Evolutionary conservation across 2,113 vertebrate genomes (phyloP).

Genomic region (Narcine bancroftii): DNA sequence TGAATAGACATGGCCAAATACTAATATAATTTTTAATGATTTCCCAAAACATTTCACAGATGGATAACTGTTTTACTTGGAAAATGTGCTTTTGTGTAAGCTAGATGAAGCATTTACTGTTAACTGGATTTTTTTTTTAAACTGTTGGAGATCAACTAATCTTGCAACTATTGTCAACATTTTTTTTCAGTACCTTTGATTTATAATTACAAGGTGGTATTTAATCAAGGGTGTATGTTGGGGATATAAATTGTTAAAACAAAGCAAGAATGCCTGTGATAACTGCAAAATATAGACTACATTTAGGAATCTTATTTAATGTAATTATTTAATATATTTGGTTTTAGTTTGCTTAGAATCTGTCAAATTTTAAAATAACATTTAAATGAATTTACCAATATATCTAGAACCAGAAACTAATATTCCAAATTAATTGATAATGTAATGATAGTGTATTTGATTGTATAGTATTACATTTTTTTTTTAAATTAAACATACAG

Average conservation of each 20-base stretch:
- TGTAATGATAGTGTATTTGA: background rate
- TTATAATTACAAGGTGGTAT: background rate
- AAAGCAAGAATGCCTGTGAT: background rate
- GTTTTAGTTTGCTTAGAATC: too few relatives aligned
- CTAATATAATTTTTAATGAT: constrained; percentile 2
- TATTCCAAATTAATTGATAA: background rate
- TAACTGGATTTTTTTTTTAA: background rate
- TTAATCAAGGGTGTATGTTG: background rate
- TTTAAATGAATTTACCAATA: too few relatives aligned
- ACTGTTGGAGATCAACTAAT: background rate
- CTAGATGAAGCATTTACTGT: background rate
- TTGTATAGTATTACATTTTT: background rate
- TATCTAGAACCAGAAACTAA: too few relatives aligned
- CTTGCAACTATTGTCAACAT: background rate
- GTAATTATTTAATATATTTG: too few relatives aligned
- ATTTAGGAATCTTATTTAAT: constrained; percentile 13
- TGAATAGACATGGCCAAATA: constrained; percentile 9
- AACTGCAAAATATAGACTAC: background rate
- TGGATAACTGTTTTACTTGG: background rate
- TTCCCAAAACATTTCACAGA: background rate
- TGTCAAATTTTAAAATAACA: too few relatives aligned
- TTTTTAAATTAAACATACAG: too few relatives aligned
- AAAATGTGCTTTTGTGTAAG: background rate
- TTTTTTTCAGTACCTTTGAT: background rate
- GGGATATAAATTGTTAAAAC: background rate